Evolutionary conservation across 2,113 vertebrate genomes (phyloP).

Genomic region (Spheniscus mendiculus): DNA sequence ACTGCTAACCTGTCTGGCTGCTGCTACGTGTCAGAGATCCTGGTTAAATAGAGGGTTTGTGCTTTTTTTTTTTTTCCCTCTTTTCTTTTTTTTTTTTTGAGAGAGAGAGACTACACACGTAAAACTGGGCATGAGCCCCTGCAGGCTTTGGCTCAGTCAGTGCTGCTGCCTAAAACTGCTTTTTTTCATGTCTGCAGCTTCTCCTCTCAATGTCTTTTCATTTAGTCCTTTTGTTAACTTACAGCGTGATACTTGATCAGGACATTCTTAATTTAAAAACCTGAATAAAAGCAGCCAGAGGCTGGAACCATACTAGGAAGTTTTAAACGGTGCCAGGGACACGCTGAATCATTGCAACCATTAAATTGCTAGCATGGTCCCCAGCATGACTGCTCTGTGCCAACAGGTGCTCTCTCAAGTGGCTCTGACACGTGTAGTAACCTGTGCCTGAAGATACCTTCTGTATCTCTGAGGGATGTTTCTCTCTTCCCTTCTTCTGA

Average conservation of each 20-base stretch:
- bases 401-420: not conserved
- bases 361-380: not conserved
- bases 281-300: not conserved
- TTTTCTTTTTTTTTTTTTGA: not conserved
- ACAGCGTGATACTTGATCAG: not conserved
- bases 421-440: not conserved
- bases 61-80: not conserved
- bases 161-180: rapidly evolving
- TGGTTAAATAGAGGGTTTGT: not conserved
- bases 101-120: not conserved
- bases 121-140: not conserved
- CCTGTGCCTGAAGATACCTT: not conserved
- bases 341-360: not conserved
- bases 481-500: not conserved
- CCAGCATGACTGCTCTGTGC: not conserved
- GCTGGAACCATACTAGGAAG: not conserved
- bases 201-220: not conserved
- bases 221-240: not conserved
- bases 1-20: not conserved
- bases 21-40: not conserved
- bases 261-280: not conserved
- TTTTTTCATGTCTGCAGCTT: not conserved
- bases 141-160: not conserved
- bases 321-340: not conserved
- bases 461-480: not conserved